phyloP scores from a whole-genome alignment of 1,140 invertebrate species.

The Antheraea mylitta region DNA sequence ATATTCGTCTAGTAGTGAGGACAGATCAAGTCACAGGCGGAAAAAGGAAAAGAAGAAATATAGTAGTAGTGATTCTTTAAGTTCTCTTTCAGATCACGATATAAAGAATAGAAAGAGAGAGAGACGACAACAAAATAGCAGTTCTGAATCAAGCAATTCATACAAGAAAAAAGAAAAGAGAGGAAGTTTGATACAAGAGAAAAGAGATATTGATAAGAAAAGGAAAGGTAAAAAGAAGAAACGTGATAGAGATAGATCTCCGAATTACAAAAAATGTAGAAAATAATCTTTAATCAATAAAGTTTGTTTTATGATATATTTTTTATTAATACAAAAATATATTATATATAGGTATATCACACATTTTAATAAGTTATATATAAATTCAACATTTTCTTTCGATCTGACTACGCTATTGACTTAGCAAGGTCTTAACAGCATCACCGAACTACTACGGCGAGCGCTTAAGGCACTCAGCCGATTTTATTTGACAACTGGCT shows the following conservation, averaged over 20 bases:
- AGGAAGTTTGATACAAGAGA: slow-evolving; percentile 47
- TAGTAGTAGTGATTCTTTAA: slow-evolving; percentile 66
- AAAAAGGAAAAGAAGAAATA: slow-evolving; percentile 74
- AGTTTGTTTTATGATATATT: slow-evolving; percentile 19
- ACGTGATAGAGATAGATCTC: slow-evolving; percentile 70
- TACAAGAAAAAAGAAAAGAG: slow-evolving; percentile 38
- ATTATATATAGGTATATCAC: not conserved
- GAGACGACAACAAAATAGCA: slow-evolving; percentile 15
- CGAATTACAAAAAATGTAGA: slow-evolving; percentile 65
- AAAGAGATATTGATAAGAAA: slow-evolving; percentile 74
- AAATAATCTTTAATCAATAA: slow-evolving; percentile 47
- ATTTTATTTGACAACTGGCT: too few relatives aligned
- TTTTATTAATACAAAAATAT: slow-evolving; percentile 3
- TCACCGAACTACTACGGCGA: too few relatives aligned
- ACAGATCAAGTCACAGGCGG: slow-evolving; percentile 51
- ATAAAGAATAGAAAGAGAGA: slow-evolving; percentile 33
- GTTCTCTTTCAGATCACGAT: slow-evolving; percentile 58
- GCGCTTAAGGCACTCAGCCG: too few relatives aligned
- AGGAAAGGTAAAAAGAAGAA: slow-evolving; percentile 77
- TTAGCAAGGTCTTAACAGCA: too few relatives aligned
- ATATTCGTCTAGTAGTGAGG: slow-evolving; percentile 49
- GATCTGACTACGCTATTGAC: too few relatives aligned
- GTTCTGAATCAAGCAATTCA: slow-evolving; percentile 18
- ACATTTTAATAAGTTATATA: too few relatives aligned
- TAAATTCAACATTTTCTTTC: too few relatives aligned